Conservation (phyloP, 2,888 invertebrate species). For the Dorcus hopei region DNA sequence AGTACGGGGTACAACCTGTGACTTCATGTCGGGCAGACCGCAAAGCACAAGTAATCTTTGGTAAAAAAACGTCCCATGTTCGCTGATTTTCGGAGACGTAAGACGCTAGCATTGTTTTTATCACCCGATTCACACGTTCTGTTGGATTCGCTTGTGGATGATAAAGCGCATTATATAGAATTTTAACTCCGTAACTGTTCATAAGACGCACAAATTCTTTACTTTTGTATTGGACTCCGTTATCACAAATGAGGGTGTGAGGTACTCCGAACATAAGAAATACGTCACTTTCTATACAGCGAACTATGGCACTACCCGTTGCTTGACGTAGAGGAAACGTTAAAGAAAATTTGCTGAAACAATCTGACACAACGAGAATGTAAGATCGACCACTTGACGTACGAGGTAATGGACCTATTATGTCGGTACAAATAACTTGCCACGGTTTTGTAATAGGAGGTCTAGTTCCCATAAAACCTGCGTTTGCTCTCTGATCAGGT, state of each 20-base stretch:
- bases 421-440: not conserved
- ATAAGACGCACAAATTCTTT: constrained; percentile 13
- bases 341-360: not conserved
- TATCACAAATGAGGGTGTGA: constrained; percentile 21
- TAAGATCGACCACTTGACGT: not conserved
- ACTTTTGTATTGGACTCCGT: constrained; percentile 28
- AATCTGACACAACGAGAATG: not conserved
- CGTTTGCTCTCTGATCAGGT: not conserved
- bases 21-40: constrained; percentile 12
- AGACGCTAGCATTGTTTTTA: constrained; percentile 17
- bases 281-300: not conserved
- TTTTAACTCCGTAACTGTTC: constrained; percentile 19
- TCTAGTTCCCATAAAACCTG: not conserved
- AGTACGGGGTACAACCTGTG: constrained; percentile 13
- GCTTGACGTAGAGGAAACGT: not conserved
- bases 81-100: constrained; percentile 21
- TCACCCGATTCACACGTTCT: constrained; percentile 16
- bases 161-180: constrained; percentile 6
- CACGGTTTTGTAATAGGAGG: not conserved
- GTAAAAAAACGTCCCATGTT: constrained; percentile 22
- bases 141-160: constrained; percentile 25
- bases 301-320: not conserved
- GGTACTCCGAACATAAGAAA: not conserved
- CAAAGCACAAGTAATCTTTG: constrained; percentile 5
- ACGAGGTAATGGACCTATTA: no score